Percentiles rank a stretch among this genome's conserved stretches.
These are phyloP conservation scores for Poecilia picta DNA, from an alignment of 2,797 vertebrate species.

Conservation along the genomic window DNA sequence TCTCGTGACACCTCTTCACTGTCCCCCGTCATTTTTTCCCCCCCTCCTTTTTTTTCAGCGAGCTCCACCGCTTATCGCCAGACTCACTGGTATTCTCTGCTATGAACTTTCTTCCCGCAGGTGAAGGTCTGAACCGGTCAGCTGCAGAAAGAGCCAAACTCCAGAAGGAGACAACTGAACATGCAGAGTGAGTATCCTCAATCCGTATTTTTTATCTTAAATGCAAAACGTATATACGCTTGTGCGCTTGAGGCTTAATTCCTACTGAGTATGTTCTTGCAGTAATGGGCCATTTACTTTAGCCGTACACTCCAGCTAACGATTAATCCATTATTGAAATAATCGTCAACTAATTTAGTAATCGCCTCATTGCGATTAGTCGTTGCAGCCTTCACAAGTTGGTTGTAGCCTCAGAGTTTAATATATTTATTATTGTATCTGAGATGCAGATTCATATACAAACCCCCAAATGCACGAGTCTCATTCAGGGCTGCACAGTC, in stretches of 20 bases:
- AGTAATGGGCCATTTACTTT: no score
- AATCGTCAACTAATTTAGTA: no score
- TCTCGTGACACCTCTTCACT: slow-evolving; percentile 12
- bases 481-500: neutral
- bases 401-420: neutral
- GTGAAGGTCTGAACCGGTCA: slow-evolving; percentile 91
- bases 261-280: no score
- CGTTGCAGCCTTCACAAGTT: no score
- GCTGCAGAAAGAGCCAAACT: slow-evolving; percentile 84
- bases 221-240: no score
- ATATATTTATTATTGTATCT: neutral
- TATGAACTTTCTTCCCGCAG: slow-evolving; percentile 64
- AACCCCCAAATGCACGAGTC: neutral
- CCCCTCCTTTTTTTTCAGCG: neutral
- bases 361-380: no score
- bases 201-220: slow-evolving; percentile 17
- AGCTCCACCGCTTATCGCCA: neutral
- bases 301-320: no score
- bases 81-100: slow-evolving; percentile 14
- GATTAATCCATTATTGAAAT: no score
- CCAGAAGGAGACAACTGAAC: slow-evolving; percentile 75
- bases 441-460: neutral
- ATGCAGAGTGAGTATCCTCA: slow-evolving; percentile 86
- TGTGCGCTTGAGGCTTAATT: no score
- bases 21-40: neutral